Percentiles rank a stretch among this genome's conserved stretches.
Evolutionary conservation across 2,113 vertebrate species (phyloP).

Genomic region (Greenwoodochromis staneri): DNA sequence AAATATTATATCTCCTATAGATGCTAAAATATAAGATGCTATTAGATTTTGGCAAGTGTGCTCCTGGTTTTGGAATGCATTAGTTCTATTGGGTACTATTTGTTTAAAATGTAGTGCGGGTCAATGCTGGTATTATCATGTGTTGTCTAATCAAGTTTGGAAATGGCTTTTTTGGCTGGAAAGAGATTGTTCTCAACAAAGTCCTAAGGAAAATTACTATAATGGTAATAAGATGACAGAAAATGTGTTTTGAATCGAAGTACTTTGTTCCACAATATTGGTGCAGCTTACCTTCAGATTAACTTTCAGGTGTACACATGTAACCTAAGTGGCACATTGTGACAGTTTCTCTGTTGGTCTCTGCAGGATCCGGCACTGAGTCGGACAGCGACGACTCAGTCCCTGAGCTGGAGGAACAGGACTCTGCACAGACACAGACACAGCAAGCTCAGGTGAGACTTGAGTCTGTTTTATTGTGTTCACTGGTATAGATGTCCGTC

Average conservation of each 20-base stretch:
- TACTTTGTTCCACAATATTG: background rate
- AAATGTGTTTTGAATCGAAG: background rate
- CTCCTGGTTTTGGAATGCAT: background rate
- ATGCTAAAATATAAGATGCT: background rate
- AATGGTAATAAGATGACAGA: background rate
- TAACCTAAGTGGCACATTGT: background rate
- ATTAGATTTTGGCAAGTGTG: background rate
- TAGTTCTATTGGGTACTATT: background rate
- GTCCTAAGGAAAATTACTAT: background rate
- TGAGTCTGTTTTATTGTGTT: background rate
- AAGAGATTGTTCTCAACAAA: background rate
- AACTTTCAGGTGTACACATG: background rate
- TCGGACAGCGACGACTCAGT: conserved; percentile 98
- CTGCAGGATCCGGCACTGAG: conserved; percentile 92
- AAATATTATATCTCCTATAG: background rate
- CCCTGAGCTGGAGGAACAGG: conserved; percentile 95
- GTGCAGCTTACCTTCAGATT: background rate
- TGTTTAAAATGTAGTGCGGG: background rate
- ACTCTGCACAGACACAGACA: conserved; percentile 91
- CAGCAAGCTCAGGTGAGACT: conserved; percentile 89
- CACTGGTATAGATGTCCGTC: background rate
- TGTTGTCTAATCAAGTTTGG: background rate
- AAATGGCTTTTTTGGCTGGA: background rate
- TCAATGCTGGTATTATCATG: background rate
- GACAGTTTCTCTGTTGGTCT: background rate